These are phyloP conservation scores for Drosophila kambysellisi DNA, from an alignment of 2,888 invertebrate genomes.

Conservation along the genomic window DNA sequence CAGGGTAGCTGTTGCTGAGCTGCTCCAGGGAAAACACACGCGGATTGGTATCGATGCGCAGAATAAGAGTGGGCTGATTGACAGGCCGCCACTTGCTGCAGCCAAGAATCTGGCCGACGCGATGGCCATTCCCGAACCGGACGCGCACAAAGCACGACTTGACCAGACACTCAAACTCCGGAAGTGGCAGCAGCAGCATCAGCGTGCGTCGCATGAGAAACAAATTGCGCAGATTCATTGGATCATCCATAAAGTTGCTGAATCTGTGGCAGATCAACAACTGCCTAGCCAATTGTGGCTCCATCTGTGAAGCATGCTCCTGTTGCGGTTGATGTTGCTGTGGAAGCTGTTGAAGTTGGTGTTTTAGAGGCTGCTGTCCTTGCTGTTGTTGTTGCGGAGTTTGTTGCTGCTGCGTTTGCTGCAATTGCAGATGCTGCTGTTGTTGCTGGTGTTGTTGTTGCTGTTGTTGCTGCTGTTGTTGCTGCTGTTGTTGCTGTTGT, in stretches of 20 bases:
- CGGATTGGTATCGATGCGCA: conserved; percentile 35
- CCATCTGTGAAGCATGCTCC: background rate
- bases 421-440: background rate
- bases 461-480: background rate
- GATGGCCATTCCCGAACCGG: background rate
- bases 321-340: background rate
- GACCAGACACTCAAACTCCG: conserved; percentile 36
- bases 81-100: conserved; percentile 16
- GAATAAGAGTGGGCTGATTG: conserved; percentile 2
- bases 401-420: background rate
- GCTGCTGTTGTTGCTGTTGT: conserved; percentile 22
- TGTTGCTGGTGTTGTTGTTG: conserved; percentile 12
- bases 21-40: conserved; percentile 24
- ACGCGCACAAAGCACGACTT: conserved; percentile 43
- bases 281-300: background rate
- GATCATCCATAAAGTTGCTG: conserved; percentile 26
- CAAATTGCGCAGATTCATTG: conserved; percentile 37
- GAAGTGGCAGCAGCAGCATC: conserved; percentile 16
- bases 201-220: conserved; percentile 34
- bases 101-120: conserved; percentile 41
- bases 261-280: background rate
- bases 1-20: conserved; percentile 35
- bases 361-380: background rate
- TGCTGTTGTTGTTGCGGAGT: background rate
- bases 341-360: background rate